phyloP scores from a whole-genome alignment of 2,888 invertebrate genomes.

The Notodonta ziczac region DNA sequence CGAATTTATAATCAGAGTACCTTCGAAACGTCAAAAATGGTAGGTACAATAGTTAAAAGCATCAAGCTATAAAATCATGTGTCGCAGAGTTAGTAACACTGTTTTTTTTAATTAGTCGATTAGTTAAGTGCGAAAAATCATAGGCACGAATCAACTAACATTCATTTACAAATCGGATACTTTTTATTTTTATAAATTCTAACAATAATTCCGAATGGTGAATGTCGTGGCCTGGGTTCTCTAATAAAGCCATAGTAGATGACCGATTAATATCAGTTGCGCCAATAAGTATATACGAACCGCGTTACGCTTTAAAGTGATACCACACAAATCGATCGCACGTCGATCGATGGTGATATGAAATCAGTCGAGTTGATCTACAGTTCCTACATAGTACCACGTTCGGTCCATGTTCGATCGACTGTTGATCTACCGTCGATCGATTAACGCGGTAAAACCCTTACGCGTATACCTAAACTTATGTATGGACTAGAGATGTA shows the following conservation, averaged over 20 bases:
- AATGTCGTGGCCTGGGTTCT: constrained; percentile 46
- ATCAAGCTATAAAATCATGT: constrained; percentile 43
- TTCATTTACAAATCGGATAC: constrained; percentile 32
- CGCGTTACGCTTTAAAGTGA: constrained; percentile 8
- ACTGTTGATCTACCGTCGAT: no score
- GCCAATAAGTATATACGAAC: constrained; percentile 29
- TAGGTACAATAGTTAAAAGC: constrained; percentile 32
- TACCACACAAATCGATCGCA: no score
- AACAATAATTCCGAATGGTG: constrained; percentile 26
- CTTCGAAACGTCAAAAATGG: constrained; percentile 29
- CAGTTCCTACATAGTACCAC: no score
- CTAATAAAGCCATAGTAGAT: constrained; percentile 41
- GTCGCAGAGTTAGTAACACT: constrained; percentile 46
- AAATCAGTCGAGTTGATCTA: no score
- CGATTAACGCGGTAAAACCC: no score
- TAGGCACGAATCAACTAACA: constrained; percentile 41
- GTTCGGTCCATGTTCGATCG: no score
- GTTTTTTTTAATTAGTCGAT: constrained; percentile 28
- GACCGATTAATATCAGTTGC: constrained; percentile 35
- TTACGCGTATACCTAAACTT: constrained; percentile 9
- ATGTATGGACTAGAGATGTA: constrained; percentile 33
- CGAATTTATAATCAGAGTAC: constrained; percentile 32
- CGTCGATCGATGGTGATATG: no score
- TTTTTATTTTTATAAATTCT: constrained; percentile 17
- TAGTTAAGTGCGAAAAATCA: constrained; percentile 49